Evolutionary conservation across 2,113 vertebrate genomes (phyloP), one percentile per base, ranked within the genome.

Genomic region (Tricholaema leucomelas): DNA sequence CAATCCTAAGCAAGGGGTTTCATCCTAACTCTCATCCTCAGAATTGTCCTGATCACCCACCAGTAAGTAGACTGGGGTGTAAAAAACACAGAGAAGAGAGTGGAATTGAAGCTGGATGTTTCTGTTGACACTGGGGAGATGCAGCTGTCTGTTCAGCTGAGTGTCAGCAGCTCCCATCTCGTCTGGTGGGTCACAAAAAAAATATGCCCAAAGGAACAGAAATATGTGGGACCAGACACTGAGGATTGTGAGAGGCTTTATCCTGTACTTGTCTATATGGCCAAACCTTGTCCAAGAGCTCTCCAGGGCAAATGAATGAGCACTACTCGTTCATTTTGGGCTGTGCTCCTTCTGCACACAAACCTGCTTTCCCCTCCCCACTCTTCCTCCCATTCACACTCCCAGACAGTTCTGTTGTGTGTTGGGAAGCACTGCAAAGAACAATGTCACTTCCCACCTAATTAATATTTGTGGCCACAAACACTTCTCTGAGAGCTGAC

Each of bases 401-500:
- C 7, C 5, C 63, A 94, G 58, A 92, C 61, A 55, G 46, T 36
- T 81, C 63, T 67, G 54, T 10, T n/a, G n/a, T 28, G 12, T 15
- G 24, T 36, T 27, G 58, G 48, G 54, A 83, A 42, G 65, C 24
- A 58, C 23, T 28, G 33, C 66, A 77, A 92, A 82, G 55, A 44
- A 61, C 27, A 73, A 38, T 30, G 10, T 17, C 28, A 55, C 80
- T 87, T 91, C 33, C 28, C 60, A 81, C 24, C 24, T 90, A 85
- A 87, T 75, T 65, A 84, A 61, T 42, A 92, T 93, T 93, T 71
- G 33, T 59, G 38, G 70, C 56, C 90, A 86, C 40, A 50, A 59
- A 56, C 36, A 24, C 44, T 25, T 78, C 24, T 89, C 55, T 56
- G 44, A 82, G 30, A 78, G 15, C 35, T 94, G 36, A 30, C 72